Base-by-base conservation (phyloP, 2,797 vertebrate genomes). In the Rhinatrema bivittatum region DNA sequence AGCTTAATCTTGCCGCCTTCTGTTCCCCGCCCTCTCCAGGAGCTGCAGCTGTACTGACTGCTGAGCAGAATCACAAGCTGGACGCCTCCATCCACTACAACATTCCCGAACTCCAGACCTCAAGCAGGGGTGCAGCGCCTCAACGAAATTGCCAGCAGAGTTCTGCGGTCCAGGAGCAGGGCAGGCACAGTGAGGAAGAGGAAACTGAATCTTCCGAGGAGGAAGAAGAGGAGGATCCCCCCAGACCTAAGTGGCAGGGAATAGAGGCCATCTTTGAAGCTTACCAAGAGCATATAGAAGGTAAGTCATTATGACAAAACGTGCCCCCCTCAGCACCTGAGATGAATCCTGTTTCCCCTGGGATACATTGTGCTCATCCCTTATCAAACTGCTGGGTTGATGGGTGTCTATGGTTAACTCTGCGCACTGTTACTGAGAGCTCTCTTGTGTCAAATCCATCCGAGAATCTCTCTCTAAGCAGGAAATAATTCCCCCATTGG, bases 251-350 rank as follows among this genome's bases (percentile, higher is more conserved):
- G 63, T 97, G 95, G 95, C 90, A 90, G 55, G 95, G 95, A 56
- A 96, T 99, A 15, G 95, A 97, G 82, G 90, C 93, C 23, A 83
- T 98, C 65, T 91, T 95, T 65, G 94, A 96, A 81, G 93, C 94
- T 39, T 97, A 97, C 84, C 95, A 98, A 76, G 94, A 96, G 60
- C 94, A 95, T 30, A 78, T 91, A 63, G 95, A 98, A 85, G 94
- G 94, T 98, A 61, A 42, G 56, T 1, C 1, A 1, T 3, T 12
- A 5, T 3, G 5, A 9, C 9, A 17, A n/a, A 17, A n/a, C n/a
- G n/a, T n/a, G n/a, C n/a, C n/a, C n/a, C n/a, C n/a, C n/a, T n/a
- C n/a, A n/a, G n/a, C n/a, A n/a, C n/a, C n/a, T n/a, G n/a, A n/a
- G n/a, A n/a, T n/a, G n/a, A n/a, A n/a, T n/a, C n/a, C n/a, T n/a